Evolutionary conservation across 2,113 vertebrate species (phyloP).

Genomic region (Ciconia boyciana): DNA sequence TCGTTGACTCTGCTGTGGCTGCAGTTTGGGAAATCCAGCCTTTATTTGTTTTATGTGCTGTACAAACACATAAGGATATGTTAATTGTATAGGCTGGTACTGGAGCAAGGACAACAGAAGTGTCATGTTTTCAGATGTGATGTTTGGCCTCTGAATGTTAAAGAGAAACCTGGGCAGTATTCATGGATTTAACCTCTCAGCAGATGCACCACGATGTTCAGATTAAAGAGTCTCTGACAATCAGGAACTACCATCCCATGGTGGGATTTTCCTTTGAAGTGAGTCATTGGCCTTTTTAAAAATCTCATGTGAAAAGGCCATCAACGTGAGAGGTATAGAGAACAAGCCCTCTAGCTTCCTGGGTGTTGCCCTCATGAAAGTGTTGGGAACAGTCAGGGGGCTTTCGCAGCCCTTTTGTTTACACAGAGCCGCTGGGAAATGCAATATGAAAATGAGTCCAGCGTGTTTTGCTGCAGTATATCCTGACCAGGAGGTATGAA

Average conservation of each 20-base stretch:
- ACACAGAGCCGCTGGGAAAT: not conserved
- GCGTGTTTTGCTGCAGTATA: not conserved
- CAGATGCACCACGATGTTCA: not conserved
- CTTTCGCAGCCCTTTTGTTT: not conserved
- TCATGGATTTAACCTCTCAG: not conserved
- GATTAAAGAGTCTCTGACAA: not conserved
- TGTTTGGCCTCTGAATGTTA: not conserved
- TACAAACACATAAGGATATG: not conserved
- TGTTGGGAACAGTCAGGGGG: not conserved
- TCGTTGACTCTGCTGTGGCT: not conserved
- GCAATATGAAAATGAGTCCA: not conserved
- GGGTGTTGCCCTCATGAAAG: not conserved
- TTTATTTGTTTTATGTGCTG: not conserved
- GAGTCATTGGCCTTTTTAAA: not conserved
- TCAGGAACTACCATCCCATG: not conserved
- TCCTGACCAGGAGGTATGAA: not conserved
- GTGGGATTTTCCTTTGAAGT: not conserved
- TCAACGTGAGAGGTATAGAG: rapidly evolving
- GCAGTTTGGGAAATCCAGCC: not conserved
- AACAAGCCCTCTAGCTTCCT: not conserved
- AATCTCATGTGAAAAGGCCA: not conserved
- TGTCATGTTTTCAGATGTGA: not conserved
- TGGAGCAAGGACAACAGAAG: not conserved
- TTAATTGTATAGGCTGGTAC: not conserved
- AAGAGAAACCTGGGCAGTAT: not conserved